Evolutionary conservation across 2,113 vertebrate species (phyloP).

Genomic region (Microtus oregoni): DNA sequence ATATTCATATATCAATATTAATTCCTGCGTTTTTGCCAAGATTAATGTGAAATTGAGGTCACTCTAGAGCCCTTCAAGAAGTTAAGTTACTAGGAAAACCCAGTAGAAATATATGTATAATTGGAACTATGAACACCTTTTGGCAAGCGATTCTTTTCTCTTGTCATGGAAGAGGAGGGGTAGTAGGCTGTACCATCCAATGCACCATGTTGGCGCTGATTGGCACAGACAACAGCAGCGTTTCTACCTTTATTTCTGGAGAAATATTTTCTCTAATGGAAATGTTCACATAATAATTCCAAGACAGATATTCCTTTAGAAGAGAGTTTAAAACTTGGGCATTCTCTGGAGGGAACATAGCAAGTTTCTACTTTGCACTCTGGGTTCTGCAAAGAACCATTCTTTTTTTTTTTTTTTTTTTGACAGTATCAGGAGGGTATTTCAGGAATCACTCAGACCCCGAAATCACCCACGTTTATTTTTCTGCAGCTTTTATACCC

Average conservation of each 20-base stretch:
- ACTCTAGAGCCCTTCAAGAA: slow-evolving; percentile 25
- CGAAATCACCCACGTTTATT: too few relatives aligned
- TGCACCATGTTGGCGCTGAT: neutral
- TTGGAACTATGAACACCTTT: slow-evolving; percentile 24
- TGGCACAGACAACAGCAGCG: neutral
- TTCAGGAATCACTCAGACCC: too few relatives aligned
- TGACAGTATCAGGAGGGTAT: too few relatives aligned
- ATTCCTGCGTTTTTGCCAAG: slow-evolving; percentile 44
- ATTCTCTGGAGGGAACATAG: neutral
- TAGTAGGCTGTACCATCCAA: accelerated
- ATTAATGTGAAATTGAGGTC: slow-evolving; percentile 45
- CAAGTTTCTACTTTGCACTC: neutral
- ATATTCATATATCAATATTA: slow-evolving; percentile 58
- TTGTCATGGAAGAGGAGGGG: neutral
- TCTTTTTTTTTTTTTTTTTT: neutral
- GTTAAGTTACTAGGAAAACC: slow-evolving; percentile 2
- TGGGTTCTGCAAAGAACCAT: neutral
- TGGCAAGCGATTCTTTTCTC: neutral
- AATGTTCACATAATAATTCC: neutral
- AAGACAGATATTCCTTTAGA: neutral
- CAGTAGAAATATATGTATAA: neutral
- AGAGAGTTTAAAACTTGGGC: neutral
- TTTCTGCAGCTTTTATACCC: too few relatives aligned
- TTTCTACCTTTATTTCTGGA: neutral
- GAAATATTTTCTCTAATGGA: neutral